Conservation (phyloP, 37 sponge, comb jelly and placozoan species). For the Aplysina aerophoba region DNA sequence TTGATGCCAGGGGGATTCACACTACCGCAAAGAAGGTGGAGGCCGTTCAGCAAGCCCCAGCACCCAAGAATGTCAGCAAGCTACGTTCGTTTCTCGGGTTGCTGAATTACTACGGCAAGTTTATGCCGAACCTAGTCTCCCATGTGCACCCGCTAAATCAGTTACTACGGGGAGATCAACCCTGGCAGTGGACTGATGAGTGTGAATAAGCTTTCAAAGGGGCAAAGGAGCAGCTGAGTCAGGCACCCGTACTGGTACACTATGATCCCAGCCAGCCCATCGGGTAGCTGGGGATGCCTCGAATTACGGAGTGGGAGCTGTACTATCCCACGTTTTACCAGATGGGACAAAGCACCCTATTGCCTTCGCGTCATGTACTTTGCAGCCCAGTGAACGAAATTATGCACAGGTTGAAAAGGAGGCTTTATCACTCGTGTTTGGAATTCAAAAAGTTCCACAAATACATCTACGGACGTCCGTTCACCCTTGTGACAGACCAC, state of each 20-base stretch:
- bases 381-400: background rate
- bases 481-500: constrained; percentile 24
- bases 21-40: constrained; percentile 26
- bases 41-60: constrained; percentile 42
- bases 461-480: constrained; percentile 32
- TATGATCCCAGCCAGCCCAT: constrained; percentile 34
- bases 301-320: constrained; percentile 54
- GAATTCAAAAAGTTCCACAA: background rate
- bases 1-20: constrained; percentile 43
- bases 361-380: constrained; percentile 34
- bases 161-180: constrained; percentile 27
- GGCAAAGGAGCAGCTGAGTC: constrained; percentile 22
- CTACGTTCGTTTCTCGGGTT: constrained; percentile 43
- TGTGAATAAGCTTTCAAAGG: constrained; percentile 18
- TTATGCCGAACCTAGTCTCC: constrained; percentile 39
- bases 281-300: constrained; percentile 29
- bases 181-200: constrained; percentile 36
- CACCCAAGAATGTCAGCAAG: constrained; percentile 37
- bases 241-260: constrained; percentile 35
- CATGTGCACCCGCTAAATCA: constrained; percentile 34
- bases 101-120: constrained; percentile 47
- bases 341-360: constrained; percentile 38
- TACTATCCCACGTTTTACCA: constrained; percentile 42
- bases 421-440: too few species aligned
- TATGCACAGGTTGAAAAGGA: too few species aligned